Evolutionary conservation across 92 coral and sea anemone species (phyloP).

Genomic region (Diadumene lineata): DNA sequence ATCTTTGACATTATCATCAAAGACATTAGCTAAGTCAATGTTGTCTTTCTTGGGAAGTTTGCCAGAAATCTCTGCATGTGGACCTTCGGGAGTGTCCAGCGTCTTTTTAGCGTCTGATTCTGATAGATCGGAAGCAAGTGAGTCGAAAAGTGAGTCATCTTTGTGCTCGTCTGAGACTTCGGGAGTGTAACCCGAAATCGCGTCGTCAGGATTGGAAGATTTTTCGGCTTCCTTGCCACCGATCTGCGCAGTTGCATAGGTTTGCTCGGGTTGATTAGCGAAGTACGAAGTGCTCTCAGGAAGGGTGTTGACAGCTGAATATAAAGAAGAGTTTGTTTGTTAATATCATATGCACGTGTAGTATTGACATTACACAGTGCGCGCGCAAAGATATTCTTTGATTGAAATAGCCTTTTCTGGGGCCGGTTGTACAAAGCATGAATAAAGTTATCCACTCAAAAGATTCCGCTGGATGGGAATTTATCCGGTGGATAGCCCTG

Average conservation of each 20-base stretch:
- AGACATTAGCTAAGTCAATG: background rate
- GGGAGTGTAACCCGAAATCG: constrained; percentile 39
- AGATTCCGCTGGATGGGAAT: too few species aligned
- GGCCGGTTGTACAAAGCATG: too few species aligned
- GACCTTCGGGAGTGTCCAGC: constrained; percentile 19
- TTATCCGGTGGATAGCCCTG: too few species aligned
- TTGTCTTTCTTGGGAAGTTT: constrained; percentile 54
- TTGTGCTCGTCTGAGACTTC: constrained; percentile 48
- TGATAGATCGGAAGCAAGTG: constrained; percentile 52
- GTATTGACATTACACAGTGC: too few species aligned
- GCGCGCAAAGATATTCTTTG: too few species aligned
- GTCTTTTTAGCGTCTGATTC: constrained; percentile 17
- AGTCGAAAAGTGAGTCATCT: constrained; percentile 49
- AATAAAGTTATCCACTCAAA: too few species aligned
- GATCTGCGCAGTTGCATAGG: constrained; percentile 20
- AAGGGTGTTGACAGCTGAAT: constrained; percentile 21
- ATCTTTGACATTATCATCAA: constrained; percentile 7
- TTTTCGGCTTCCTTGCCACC: constrained; percentile 27
- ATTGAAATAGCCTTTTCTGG: too few species aligned
- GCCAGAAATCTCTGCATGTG: constrained; percentile 66
- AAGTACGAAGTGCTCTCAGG: constrained; percentile 25
- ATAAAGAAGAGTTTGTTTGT: too few species aligned
- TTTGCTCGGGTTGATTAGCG: constrained; percentile 11
- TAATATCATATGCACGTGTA: too few species aligned
- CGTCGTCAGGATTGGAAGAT: constrained; percentile 43